Evolutionary conservation across 1,140 invertebrate genomes (phyloP).

Genomic region (Caenorhabditis remanei): DNA sequence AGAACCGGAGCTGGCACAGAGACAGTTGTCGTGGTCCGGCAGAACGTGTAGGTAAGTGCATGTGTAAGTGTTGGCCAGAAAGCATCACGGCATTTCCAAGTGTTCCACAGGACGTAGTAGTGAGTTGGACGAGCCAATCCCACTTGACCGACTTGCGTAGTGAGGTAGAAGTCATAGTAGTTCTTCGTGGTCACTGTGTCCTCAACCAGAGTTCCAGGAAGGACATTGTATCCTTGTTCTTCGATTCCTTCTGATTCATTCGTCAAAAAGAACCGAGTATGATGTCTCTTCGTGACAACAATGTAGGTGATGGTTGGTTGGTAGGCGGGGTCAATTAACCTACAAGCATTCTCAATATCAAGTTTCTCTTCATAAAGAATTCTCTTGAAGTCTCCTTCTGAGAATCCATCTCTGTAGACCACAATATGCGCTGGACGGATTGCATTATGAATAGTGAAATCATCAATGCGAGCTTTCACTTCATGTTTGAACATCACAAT

Average conservation of each 20-base stretch:
- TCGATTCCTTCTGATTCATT: background rate
- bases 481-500: background rate
- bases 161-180: constrained; percentile 56
- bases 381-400: constrained; percentile 51
- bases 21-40: constrained; percentile 26
- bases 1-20: constrained; percentile 38
- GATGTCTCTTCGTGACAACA: constrained; percentile 58
- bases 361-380: constrained; percentile 54
- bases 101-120: constrained; percentile 53
- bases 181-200: constrained; percentile 1
- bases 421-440: constrained; percentile 51
- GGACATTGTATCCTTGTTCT: background rate
- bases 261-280: constrained; percentile 53
- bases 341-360: background rate
- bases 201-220: constrained; percentile 45
- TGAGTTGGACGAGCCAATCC: constrained; percentile 48
- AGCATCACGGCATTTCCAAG: background rate
- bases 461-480: constrained; percentile 11
- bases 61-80: constrained; percentile 22
- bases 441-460: constrained; percentile 25
- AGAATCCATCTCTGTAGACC: constrained; percentile 49
- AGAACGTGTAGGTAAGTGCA: constrained; percentile 30
- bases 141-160: background rate
- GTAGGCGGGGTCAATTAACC: background rate
- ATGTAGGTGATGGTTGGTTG: constrained; percentile 56